A percentile compares a stretch with the other conserved stretches of the same genome.
Evolutionary conservation across 2,888 invertebrate species (phyloP).

Genomic region (Ophioninae sp.): DNA sequence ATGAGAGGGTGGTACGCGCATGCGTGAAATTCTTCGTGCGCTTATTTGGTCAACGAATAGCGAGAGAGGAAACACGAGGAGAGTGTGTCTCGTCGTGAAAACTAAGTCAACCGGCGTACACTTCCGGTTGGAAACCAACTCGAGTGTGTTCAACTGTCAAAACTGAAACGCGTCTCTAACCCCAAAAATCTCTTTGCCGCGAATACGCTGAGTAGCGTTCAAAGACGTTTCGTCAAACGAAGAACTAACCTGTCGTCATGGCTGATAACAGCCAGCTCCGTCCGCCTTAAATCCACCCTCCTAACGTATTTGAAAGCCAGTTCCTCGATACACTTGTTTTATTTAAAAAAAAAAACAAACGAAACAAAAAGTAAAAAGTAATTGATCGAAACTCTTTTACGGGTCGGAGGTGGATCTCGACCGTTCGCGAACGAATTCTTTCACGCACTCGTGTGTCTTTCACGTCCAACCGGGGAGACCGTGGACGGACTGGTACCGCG

Average conservation of each 20-base stretch:
- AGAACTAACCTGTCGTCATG: conserved; percentile 79
- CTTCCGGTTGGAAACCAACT: background rate
- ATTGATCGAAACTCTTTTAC: conserved; percentile 49
- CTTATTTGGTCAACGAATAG: background rate
- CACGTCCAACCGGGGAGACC: conserved; percentile 78
- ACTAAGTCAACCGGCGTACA: background rate
- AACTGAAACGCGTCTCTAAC: no score
- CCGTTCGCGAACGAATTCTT: conserved; percentile 16
- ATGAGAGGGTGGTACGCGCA: background rate
- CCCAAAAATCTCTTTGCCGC: background rate
- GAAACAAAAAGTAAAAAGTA: conserved; percentile 55
- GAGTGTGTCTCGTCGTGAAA: no score
- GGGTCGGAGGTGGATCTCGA: conserved; percentile 15
- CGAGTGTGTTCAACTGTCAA: no score
- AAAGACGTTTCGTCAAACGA: conserved; percentile 19
- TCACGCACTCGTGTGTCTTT: conserved; percentile 26
- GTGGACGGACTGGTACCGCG: conserved; percentile 78
- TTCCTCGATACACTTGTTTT: conserved; percentile 63
- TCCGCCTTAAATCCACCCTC: conserved; percentile 70
- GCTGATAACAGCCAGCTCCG: conserved; percentile 75
- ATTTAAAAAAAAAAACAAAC: conserved; percentile 35
- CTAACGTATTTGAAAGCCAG: conserved; percentile 69
- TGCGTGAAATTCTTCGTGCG: background rate
- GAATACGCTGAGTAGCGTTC: background rate
- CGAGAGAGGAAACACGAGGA: background rate